Evolutionary conservation across 2,797 vertebrate genomes (phyloP).

Genomic region (Babyrousa celebensis): DNA sequence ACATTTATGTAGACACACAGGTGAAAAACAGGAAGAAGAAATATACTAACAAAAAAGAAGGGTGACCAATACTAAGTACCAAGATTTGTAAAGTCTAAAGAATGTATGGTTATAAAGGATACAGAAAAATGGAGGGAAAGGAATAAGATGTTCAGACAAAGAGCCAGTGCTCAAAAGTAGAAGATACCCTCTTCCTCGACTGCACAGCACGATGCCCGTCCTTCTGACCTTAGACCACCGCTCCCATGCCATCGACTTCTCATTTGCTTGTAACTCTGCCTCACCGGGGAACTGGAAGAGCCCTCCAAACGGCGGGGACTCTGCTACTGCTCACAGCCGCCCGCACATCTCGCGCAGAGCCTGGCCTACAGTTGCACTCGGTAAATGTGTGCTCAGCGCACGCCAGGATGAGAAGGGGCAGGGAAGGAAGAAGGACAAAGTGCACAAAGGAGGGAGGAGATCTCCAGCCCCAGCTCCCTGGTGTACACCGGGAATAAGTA

Average conservation of each 20-base stretch:
- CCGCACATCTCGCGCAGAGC: not conserved
- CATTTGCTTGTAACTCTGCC: not conserved
- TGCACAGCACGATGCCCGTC: not conserved
- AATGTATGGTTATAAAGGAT: not conserved
- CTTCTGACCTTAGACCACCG: not conserved
- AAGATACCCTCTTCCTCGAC: not conserved
- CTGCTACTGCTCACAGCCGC: not conserved
- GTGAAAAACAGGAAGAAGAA: constrained; percentile 39
- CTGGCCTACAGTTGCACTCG: not conserved
- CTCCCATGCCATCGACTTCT: too few relatives aligned
- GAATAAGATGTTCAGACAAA: not conserved
- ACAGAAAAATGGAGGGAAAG: not conserved
- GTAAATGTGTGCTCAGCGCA: not conserved
- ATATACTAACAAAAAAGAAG: not conserved
- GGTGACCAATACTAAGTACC: not conserved
- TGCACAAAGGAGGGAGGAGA: not conserved
- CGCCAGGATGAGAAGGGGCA: not conserved
- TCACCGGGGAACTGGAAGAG: not conserved
- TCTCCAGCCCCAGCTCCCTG: constrained; percentile 60
- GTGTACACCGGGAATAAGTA: constrained; percentile 70
- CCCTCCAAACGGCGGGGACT: not conserved
- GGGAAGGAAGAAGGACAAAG: not conserved
- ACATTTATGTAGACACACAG: not conserved
- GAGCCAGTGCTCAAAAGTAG: not conserved
- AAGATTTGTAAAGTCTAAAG: not conserved